phyloP scores from a whole-genome alignment of 2,888 invertebrate genomes.

The Argynnis bischoffii region DNA sequence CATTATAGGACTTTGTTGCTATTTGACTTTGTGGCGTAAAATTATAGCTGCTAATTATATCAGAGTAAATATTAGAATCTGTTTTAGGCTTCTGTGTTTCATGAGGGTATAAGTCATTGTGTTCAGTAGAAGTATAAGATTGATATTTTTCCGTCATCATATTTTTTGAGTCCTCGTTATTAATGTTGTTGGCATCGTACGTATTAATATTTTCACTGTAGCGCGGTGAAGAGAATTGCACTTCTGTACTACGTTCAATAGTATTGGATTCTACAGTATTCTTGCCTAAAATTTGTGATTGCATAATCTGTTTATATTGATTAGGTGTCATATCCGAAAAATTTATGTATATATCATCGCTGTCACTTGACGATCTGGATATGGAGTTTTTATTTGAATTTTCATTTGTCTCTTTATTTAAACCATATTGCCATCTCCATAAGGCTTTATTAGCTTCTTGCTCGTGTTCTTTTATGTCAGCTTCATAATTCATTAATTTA shows the following conservation, averaged over 20 bases:
- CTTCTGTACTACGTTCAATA: constrained; percentile 33
- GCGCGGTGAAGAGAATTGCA: constrained; percentile 13
- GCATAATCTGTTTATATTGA: constrained; percentile 69
- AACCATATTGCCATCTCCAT: constrained; percentile 77
- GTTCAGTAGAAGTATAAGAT: constrained; percentile 18
- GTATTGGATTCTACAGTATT: constrained; percentile 43
- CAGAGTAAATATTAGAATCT: constrained; percentile 41
- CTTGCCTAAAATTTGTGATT: constrained; percentile 54
- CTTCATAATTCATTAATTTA: constrained; percentile 73
- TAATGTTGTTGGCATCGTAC: background rate
- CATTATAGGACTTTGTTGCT: constrained; percentile 62
- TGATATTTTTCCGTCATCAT: constrained; percentile 18
- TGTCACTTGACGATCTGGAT: constrained; percentile 69
- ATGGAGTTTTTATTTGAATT: constrained; percentile 68
- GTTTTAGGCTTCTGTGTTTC: background rate
- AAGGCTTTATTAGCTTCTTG: constrained; percentile 67
- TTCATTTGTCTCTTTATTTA: constrained; percentile 56
- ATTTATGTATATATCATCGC: constrained; percentile 71
- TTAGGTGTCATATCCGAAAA: constrained; percentile 73
- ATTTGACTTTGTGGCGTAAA: constrained; percentile 58
- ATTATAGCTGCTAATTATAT: constrained; percentile 56
- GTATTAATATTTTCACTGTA: constrained; percentile 8
- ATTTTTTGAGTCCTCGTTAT: background rate
- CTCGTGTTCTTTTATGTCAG: constrained; percentile 60
- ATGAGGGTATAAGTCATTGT: constrained; percentile 2